Evolutionary conservation across 2,888 invertebrate species (phyloP).

Genomic region (Phania funesta): DNA sequence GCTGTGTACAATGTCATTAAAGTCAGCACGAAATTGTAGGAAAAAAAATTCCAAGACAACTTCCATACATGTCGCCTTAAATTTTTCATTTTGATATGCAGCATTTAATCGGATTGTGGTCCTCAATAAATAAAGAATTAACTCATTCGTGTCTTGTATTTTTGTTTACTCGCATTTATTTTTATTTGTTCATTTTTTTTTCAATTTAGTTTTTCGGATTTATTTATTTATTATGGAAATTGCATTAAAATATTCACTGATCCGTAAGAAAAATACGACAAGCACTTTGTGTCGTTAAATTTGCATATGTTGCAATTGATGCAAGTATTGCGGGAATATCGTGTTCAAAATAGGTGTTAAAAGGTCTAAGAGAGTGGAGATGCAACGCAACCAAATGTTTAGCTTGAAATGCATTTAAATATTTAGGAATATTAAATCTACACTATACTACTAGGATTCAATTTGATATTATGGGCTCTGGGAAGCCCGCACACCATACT

Average conservation of each 20-base stretch:
- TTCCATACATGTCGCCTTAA: slow-evolving; percentile 62
- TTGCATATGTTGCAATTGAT: slow-evolving; percentile 22
- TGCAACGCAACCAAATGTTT: no score
- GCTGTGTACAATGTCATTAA: slow-evolving; percentile 31
- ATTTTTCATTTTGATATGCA: slow-evolving; percentile 49
- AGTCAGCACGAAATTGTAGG: slow-evolving; percentile 21
- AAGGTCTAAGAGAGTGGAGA: slow-evolving; percentile 10
- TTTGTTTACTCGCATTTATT: neutral
- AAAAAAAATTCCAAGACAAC: slow-evolving; percentile 19
- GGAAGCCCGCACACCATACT: no score
- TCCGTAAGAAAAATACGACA: neutral
- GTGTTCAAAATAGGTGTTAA: neutral
- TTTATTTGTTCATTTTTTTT: neutral
- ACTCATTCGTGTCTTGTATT: slow-evolving; percentile 40
- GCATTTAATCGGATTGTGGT: slow-evolving; percentile 60
- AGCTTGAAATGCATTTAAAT: no score
- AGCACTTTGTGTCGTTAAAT: neutral
- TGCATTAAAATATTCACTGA: slow-evolving; percentile 38
- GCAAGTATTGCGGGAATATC: slow-evolving; percentile 16
- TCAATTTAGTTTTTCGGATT: neutral
- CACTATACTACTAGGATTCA: no score
- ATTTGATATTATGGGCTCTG: no score
- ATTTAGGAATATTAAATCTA: no score
- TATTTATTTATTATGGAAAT: slow-evolving; percentile 41
- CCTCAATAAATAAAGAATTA: slow-evolving; percentile 58